Evolutionary conservation across 2,797 vertebrate species (phyloP).

Genomic region (Epinephelus awoara): DNA sequence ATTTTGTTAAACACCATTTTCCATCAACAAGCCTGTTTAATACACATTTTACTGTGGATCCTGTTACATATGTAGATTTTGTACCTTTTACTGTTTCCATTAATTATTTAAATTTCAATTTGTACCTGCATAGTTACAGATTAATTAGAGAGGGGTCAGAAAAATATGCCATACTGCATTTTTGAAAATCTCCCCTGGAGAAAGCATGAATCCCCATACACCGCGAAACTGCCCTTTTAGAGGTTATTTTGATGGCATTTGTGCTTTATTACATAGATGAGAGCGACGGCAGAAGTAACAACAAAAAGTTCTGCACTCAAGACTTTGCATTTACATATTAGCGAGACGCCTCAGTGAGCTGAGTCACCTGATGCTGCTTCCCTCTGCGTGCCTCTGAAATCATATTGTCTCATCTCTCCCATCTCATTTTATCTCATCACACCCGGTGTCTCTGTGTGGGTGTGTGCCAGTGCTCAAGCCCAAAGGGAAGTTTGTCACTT

Average conservation of each 20-base stretch:
- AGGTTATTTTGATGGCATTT: constrained; percentile 11
- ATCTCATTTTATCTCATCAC: constrained; percentile 58
- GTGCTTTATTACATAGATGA: constrained; percentile 2
- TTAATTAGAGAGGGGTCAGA: constrained; percentile 15
- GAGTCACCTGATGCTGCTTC: constrained; percentile 51
- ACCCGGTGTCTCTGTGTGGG: constrained; percentile 36
- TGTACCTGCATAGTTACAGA: neutral
- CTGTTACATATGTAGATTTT: neutral
- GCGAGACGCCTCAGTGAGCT: constrained; percentile 6
- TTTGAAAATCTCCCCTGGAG: neutral
- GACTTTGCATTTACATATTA: constrained; percentile 19
- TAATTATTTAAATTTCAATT: neutral
- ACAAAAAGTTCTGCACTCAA: constrained; percentile 17
- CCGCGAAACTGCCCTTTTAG: neutral
- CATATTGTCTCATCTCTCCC: constrained; percentile 26
- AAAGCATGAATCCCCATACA: neutral
- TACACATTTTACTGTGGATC: neutral
- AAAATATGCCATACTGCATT: neutral
- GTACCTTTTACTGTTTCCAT: neutral
- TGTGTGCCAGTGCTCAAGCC: constrained; percentile 13
- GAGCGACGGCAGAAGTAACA: neutral
- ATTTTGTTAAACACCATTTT: too few relatives aligned
- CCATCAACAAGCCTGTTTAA: neutral
- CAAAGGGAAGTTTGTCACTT: constrained; percentile 54
- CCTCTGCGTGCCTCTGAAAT: constrained; percentile 36